Base-by-base conservation (phyloP, 2,888 invertebrate species). In the Myathropa florea region DNA sequence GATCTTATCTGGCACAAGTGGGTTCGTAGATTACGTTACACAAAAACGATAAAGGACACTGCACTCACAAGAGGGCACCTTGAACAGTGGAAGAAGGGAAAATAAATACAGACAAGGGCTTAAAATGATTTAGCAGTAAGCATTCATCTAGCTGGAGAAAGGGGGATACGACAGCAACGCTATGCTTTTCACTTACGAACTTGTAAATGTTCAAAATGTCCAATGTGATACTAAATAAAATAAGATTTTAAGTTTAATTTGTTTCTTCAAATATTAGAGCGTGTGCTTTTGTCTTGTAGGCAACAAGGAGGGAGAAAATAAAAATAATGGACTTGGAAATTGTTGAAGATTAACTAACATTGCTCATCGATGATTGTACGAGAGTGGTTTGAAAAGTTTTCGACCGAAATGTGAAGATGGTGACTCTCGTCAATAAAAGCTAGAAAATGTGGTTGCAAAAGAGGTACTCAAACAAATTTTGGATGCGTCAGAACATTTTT, bases 181-280 rank as follows among this genome's bases (percentile, higher is more conserved):
- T 7, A 7, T 18, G 46, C 18, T 18, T 46, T 46, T 1, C 46
- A 46, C 46, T 46, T 46, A 46, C 46, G 46, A n/a, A 33, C n/a
- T 53, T 12, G 39, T 28, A 33, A 23, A 26, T n/a, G 18, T n/a
- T 60, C 57, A 79, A 79, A 73, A 60, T 39, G 77, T 57, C 73
- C 75, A 60, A 18, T 59, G 55, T 9, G 39, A 60, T 65, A 67
- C 65, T 71, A 57, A 59, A 63, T 26, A 57, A 57, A 63, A 39
- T n/a, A 53, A 46, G 63, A 30, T 28, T 63, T 33, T 4, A 67
- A 65, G 10, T 24, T 33, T 23, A 33, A 39, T 46, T 2, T 3
- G 3, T 33, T 33, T 39, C 12, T 18, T n/a, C 4, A 46, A 46
- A 0, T 18, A 4, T 6, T 18, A 6, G 18, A 18, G n/a, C 46